These are phyloP conservation scores for Elephas maximus DNA, from an alignment of 2,113 vertebrate species.

Conservation along the genomic window DNA sequence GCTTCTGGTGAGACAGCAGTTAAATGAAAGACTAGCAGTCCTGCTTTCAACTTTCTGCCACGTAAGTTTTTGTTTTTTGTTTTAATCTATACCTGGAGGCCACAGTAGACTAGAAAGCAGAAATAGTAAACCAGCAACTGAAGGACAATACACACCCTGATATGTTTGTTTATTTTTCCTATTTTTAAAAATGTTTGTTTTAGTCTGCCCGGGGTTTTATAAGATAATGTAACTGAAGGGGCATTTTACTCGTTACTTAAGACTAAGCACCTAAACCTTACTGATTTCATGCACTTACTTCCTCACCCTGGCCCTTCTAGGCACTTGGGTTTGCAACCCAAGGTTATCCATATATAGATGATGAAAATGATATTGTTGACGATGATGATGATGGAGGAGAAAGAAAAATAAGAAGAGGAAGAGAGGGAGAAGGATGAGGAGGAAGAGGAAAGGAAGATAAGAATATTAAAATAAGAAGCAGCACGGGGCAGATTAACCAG, in stretches of 20 bases:
- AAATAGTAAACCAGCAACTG: neutral
- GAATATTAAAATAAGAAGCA: neutral
- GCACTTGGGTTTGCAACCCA: neutral
- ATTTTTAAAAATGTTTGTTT: neutral
- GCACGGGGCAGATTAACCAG: too few species aligned
- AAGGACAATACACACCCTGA: neutral
- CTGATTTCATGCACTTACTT: neutral
- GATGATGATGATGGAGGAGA: neutral
- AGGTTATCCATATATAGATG: neutral
- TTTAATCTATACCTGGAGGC: neutral
- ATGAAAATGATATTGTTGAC: neutral
- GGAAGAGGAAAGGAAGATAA: neutral
- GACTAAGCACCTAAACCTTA: neutral
- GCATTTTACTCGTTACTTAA: neutral
- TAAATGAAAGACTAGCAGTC: neutral
- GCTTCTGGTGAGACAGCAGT: neutral
- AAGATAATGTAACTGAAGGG: neutral
- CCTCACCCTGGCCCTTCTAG: neutral
- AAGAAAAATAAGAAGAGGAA: neutral
- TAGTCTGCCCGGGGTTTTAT: neutral
- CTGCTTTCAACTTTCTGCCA: neutral
- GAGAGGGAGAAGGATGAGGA: neutral
- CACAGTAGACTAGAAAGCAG: neutral
- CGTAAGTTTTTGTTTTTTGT: neutral
- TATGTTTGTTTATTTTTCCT: neutral